Evolutionary conservation across 2,888 invertebrate genomes (phyloP), one percentile per base, ranked within the genome.

Genomic region (Scelioninae gen. 1): DNA sequence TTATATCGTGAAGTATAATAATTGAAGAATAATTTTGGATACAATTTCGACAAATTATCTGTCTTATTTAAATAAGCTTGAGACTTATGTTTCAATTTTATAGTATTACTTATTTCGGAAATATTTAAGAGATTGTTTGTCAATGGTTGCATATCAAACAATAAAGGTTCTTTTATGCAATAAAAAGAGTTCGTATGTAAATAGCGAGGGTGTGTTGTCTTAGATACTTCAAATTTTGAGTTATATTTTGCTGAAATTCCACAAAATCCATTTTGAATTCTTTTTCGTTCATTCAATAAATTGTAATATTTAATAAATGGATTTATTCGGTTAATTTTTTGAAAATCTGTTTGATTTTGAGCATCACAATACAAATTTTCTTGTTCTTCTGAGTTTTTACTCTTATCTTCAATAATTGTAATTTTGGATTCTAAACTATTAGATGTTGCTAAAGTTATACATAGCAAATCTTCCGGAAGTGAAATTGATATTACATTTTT

Each of bases 391-490:
- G 5, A 10, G 34, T 55, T 15, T 23, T 23, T 23, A 23, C 23
- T 23, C 23, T 23, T 23, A 6, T 80, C 68, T 15, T 88, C 88
- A 5, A 86, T 80, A 0, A 90, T 80, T 0, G 87, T 86, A 45
- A 91, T 88, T 51, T 85, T 89, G 0, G 91, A 89, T 34, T 90
- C 91, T 29, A 90, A 32, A 7, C 77, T 60, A 31, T 85, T 88
- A 0, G 88, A 63, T 3, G 89, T 89, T 38, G 91, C 90, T 31
- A 91, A 89, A 1, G 89, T 90, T 66, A 91, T 91, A 34, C 83
- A 89, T 8, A 91, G 82, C 82, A 87, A 86, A 13, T 91, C 89
- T n/a, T 91, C 90, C 5, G 91, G 89, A n/a, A 91, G 31, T 0
- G 88, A 89, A 72, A 91, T 91, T 0, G 89, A 90, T 40, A 91